Evolutionary conservation across 2,888 invertebrate species (phyloP), one percentile per base, ranked within the genome.

Genomic region (Pandemis corylana): DNA sequence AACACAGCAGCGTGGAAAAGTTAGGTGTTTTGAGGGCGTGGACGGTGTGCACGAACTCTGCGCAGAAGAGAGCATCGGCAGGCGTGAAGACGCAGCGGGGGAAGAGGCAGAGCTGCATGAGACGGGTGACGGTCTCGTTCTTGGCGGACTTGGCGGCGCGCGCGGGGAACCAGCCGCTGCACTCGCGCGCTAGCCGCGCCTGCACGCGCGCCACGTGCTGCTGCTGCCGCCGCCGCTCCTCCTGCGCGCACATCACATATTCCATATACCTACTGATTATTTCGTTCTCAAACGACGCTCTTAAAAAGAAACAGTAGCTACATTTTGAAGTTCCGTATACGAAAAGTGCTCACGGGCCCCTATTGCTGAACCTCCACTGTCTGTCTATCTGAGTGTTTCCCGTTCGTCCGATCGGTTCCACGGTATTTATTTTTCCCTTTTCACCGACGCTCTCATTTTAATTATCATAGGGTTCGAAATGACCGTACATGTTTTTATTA

Each of bases 81-180:
- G 99, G 97, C 28, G 99, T 99, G 94, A 99, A 99, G 77, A 98
- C 98, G 92, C 99, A 99, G 82, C 99, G 96, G 41, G 99, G 99
- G 91, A 99, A 99, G 79, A 99, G 95, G 90, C 99, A 99, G 75
- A 98, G 95, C 92, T 99, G 99, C 85, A 99, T 95, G 89, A 99
- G 98, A 82, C 99, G 97, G 44, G 99, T 99, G 74, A 99, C 98
- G 0, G 98, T 98, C 93, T 99, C 99, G 90, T 98, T 99, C 93
- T 98, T 99, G 70, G 98, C 98, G 1, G 97, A 97, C 90, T 98
- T 98, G 67, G 96, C 97, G 63, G 97, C 96, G 82, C 97, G 96
- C 61, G 97, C 96, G 53, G 97, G 95, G 92, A 98, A 98, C 98
- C 98, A 98, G 64, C 96, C 95, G 84, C 96, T 96, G 86, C 98